Evolutionary conservation across 2,113 vertebrate genomes (phyloP), one percentile per base, ranked within the genome.

Genomic region (Pavo muticus): DNA sequence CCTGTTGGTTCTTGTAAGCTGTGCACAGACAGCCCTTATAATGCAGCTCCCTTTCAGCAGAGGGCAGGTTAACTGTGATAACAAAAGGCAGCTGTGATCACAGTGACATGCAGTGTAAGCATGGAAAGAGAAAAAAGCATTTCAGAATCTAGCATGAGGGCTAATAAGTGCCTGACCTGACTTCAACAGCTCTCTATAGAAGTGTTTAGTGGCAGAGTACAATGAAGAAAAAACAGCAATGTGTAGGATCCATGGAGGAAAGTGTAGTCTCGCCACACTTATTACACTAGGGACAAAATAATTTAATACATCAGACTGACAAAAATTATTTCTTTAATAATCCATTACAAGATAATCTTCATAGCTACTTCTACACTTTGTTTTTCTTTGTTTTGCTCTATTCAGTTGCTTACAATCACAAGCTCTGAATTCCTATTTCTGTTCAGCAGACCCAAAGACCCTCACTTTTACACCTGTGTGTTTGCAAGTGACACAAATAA

Each of bases 331-430:
- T 74, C 0, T 67, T 74, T 71, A 50, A 63, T 40, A 88, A 67
- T 2, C 45, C 3, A 45, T 29, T 74, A 21, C 45, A 88, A 77
- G 12, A 9, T n/a, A 48, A 7, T 82, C 9, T 40, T 79, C 30
- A 52, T 20, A 76, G 29, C 30, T 79, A 13, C 37, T 84, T 81
- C 54, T n/a, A 35, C 7, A 35, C 8, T 37, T 44, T 0, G 0
- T 7, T 14, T 6, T 74, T 32, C 29, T 68, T 70, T 35, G 42
- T 59, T 67, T 81, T 71, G n/a, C 3, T 71, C 12, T 29, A 9
- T 32, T 40, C 63, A 3, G 6, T 17, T 4, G 77, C 42, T 61
- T 25, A 56, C 5, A 72, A 32, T 4, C 0, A 0, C 3, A 11
- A 42, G 39, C 32, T 78, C 17, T 65, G 44, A 56, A 65, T 60